These are phyloP conservation scores for Nipponacmea schrenckii DNA, from an alignment of 2,888 invertebrate species.

Conservation along the genomic window DNA sequence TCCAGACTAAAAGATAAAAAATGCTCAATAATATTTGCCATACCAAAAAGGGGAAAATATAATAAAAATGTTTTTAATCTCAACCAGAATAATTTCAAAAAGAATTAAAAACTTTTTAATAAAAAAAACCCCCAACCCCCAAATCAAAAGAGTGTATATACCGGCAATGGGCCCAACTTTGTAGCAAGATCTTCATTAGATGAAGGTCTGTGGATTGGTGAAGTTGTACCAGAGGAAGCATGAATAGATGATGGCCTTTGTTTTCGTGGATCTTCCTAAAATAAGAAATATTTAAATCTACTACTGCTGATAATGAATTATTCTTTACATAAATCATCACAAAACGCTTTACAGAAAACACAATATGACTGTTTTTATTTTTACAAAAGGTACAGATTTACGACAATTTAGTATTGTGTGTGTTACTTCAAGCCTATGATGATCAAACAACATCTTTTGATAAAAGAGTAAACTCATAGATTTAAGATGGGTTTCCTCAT, in stretches of 20 bases:
- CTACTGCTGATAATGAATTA: no score
- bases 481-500: no score
- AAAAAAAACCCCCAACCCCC: neutral
- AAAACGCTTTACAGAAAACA: no score
- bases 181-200: conserved; percentile 62
- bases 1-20: conserved; percentile 75
- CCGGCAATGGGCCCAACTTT: conserved; percentile 88
- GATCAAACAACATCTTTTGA: no score
- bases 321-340: no score
- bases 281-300: neutral
- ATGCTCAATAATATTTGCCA: conserved; percentile 1
- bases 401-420: no score
- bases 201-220: conserved; percentile 51
- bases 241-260: conserved; percentile 43
- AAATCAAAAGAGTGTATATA: conserved; percentile 41
- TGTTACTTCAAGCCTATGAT: no score
- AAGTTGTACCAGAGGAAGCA: conserved; percentile 24
- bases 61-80: no score
- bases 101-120: neutral
- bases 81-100: neutral
- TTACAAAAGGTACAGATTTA: no score
- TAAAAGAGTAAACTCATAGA: no score
- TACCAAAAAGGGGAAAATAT: no score
- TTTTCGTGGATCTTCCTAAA: conserved; percentile 62
- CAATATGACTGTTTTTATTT: no score